Evolutionary conservation across 2,113 vertebrate genomes (phyloP).

Genomic region (Colinus virginianus): DNA sequence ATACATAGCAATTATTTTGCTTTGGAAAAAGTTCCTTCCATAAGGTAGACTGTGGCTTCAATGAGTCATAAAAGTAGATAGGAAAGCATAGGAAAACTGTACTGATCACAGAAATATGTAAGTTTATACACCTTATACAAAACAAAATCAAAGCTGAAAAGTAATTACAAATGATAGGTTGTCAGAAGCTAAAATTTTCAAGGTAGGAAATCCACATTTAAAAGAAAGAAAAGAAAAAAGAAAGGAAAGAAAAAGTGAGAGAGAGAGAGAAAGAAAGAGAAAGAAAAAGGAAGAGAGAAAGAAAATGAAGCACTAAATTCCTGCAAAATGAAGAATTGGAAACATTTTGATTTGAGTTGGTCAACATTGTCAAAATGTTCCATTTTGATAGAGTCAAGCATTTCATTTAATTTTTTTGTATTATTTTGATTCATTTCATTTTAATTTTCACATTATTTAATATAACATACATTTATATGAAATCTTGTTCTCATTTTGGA

Average conservation of each 20-base stretch:
- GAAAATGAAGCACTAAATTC: not conserved
- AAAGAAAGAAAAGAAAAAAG: too few relatives aligned
- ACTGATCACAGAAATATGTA: not conserved
- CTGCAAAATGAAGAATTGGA: not conserved
- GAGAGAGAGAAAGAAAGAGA: too few relatives aligned
- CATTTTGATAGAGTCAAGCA: not conserved
- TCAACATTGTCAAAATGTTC: not conserved
- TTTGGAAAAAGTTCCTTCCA: slow-evolving; percentile 10
- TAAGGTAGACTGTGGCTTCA: not conserved
- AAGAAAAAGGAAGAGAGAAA: too few relatives aligned
- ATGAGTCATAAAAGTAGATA: not conserved
- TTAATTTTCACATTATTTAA: not conserved
- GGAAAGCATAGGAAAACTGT: not conserved
- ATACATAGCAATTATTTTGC: not conserved
- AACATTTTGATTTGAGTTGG: not conserved
- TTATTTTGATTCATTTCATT: not conserved
- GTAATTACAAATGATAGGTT: not conserved
- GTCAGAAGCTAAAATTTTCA: not conserved
- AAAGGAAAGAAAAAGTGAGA: not conserved
- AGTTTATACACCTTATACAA: not conserved
- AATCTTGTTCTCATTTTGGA: not conserved
- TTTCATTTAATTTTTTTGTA: not conserved
- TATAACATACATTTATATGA: not conserved
- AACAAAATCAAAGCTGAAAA: not conserved
- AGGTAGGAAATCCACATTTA: not conserved